Base-by-base conservation (phyloP, 2,888 invertebrate species). In the Synanthedon formicaeformis region DNA sequence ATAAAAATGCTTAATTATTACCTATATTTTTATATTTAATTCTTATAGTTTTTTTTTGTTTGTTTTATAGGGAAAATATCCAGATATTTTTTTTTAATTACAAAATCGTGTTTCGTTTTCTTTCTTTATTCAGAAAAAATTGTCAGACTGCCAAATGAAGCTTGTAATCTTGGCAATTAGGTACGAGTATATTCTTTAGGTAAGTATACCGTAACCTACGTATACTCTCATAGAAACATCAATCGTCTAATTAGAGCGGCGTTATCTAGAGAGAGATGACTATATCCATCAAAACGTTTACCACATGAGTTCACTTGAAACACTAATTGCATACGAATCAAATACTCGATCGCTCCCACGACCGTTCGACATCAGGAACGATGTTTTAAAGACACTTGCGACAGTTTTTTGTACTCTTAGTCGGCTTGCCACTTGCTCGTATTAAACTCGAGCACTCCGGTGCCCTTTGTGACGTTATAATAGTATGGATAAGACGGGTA, bases 351-450 rank as follows among this genome's bases (percentile, higher is more conserved):
- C 72, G 73, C 75, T 81, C 81, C 81, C 81, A 81, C 81, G 81
- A 66, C 62, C 34, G 34, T 34, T 34, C 8, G 34, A 34, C 34
- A 34, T 34, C 34, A 34, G n/a, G 34, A 56, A 56, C 57, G 53
- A 58, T 60, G 63, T 68, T 69, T 69, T 66, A 71, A 70, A 71
- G 74, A 71, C 66, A 66, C 68, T 77, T 16, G 14, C 45, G 45
- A 45, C 45, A 45, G 13, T 45, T 45, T 80, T 81, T 78, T 34
- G 34, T 34, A 34, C 80, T 60, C 50, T 75, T 71, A 71, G 75
- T 69, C 74, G 77, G 71, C 78, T 62, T 71, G 71, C 79, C 83
- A 82, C 81, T 85, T 81, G 77, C 73, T 73, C 79, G 80, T 84
- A 81, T 80, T 84, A 82, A 82, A 78, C 34, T 34, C 75, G 69